Evolutionary conservation across 1,140 invertebrate genomes (phyloP), one percentile per base, ranked within the genome.

Genomic region (Proales similis): DNA sequence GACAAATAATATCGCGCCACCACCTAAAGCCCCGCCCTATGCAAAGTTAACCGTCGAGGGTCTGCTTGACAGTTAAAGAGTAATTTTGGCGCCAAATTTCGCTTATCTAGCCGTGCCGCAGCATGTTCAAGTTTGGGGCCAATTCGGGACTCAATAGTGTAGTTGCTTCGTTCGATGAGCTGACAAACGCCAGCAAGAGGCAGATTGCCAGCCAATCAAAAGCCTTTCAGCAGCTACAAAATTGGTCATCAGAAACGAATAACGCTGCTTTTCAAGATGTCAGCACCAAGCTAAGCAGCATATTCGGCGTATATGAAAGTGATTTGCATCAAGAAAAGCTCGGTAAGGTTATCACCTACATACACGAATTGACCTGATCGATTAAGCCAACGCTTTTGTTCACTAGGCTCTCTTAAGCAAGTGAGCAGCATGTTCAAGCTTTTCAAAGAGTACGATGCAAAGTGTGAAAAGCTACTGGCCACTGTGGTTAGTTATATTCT

Each of bases 251-350:
- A 42, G 51, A 57, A 1, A 42, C 4, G 14, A 57, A 57, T 14
- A 57, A 57, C 36, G 45, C 29, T 42, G 51, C 51, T 3, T 24
- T 57, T 42, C 19, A 57, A 42, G 51, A 57, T 42, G 51, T 57
- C 7, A 57, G 24, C 12, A 19, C 24, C 27, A 57, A 57, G 20
- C 20, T 57, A 2, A 2, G 36, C 17, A 22, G 36, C 30, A 11
- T 57, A 22, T 24, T 57, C 14, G 20, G 36, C 27, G 27, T 42
- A 57, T 57, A 42, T 42, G 39, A 36, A 2, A n/a, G 24, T 11
- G 51, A 57, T 20, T 57, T 57, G 39, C 26, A n/a, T 26, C 39
- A 57, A 57, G 51, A 57, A 9, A 57, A 57, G 20, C 27, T 42
- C 5, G 9, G 51, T 57, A 57, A 42, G 33, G n/a, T n/a, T n/a